Conservation (phyloP, 2,113 vertebrate species). For the Stictonetta naevosa region DNA sequence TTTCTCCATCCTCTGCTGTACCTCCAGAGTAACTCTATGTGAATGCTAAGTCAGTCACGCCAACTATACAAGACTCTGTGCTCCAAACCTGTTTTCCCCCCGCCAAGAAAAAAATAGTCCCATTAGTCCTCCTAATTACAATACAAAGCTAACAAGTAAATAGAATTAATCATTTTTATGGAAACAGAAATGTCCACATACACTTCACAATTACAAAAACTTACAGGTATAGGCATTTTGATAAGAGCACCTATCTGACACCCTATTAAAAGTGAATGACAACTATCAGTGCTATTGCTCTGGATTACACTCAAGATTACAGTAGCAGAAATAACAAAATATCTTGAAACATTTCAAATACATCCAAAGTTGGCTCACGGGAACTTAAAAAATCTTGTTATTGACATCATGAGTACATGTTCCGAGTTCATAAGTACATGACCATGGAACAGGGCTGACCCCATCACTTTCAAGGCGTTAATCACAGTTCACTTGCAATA, state of each 20-base stretch:
- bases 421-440: background rate
- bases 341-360: background rate
- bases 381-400: background rate
- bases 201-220: background rate
- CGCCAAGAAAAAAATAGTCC: background rate
- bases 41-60: rapidly evolving
- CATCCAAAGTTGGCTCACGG: background rate
- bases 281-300: background rate
- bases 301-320: background rate
- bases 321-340: background rate
- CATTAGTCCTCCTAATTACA: background rate
- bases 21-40: background rate
- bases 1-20: background rate
- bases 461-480: background rate
- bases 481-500: rapidly evolving
- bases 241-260: background rate
- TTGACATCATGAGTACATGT: background rate
- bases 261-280: background rate
- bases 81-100: background rate
- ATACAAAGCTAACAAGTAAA: background rate
- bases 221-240: background rate
- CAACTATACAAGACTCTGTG: background rate
- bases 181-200: background rate
- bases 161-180: background rate
- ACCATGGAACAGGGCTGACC: background rate